Conservation (phyloP, 2,888 invertebrate genomes). For the Dicranocentrus wangi region DNA sequence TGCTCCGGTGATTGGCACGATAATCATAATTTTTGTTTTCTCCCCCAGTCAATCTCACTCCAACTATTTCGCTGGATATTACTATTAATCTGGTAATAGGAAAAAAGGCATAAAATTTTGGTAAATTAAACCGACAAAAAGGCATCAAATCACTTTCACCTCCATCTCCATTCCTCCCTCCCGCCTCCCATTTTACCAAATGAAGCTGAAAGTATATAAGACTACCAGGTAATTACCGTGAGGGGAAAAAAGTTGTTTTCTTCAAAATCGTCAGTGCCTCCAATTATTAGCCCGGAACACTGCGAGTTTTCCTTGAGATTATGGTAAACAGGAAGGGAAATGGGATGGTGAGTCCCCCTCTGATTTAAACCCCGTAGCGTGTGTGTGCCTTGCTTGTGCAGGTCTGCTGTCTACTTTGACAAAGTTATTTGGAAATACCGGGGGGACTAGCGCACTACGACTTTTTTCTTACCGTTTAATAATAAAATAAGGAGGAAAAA, state of each 20-base stretch:
- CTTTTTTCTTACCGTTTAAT: slow-evolving; percentile 14
- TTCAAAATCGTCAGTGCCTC: slow-evolving; percentile 5
- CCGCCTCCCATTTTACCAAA: no score
- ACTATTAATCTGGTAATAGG: no score
- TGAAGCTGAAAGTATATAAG: no score
- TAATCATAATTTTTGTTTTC: background rate
- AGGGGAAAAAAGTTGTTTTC: background rate
- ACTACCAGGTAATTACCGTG: background rate
- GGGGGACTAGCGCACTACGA: no score
- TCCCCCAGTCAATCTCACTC: no score
- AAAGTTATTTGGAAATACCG: no score
- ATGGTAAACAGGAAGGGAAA: background rate
- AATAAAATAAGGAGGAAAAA: background rate
- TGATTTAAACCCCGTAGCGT: slow-evolving; percentile 8
- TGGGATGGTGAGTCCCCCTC: background rate
- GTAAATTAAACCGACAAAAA: background rate
- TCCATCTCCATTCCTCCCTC: no score
- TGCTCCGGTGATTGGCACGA: slow-evolving; percentile 6
- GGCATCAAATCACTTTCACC: no score
- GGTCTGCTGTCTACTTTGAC: background rate
- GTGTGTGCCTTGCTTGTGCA: background rate
- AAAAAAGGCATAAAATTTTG: background rate
- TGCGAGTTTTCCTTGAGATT: slow-evolving; percentile 4
- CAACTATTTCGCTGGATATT: no score
- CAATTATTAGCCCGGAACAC: background rate